Conservation (phyloP, 2,113 vertebrate genomes). For the Charadrius vociferus region DNA sequence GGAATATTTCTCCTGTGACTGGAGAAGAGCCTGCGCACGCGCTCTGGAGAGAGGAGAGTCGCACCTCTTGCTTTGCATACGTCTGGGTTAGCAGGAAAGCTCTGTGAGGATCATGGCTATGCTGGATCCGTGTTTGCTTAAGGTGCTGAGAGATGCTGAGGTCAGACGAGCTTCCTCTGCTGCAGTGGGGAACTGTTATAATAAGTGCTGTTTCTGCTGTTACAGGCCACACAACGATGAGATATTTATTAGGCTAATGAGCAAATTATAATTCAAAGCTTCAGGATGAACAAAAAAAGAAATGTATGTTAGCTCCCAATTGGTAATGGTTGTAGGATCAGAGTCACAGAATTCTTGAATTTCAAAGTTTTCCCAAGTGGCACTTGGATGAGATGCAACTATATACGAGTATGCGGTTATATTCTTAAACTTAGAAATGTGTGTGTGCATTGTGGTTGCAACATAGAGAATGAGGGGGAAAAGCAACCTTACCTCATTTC, state of each 20-base stretch:
- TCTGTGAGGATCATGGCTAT: not conserved
- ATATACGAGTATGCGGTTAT: not conserved
- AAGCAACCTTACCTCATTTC: slow-evolving; percentile 31
- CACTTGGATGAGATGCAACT: not conserved
- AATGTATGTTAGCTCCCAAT: slow-evolving; percentile 62
- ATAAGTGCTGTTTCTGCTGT: slow-evolving; percentile 36
- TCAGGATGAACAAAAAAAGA: slow-evolving; percentile 47
- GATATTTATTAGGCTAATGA: slow-evolving; percentile 66
- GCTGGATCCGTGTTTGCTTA: not conserved
- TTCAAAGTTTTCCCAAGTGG: slow-evolving; percentile 49
- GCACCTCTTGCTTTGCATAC: not conserved
- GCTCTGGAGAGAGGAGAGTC: not conserved
- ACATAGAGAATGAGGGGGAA: not conserved
- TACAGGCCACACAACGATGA: slow-evolving; percentile 30
- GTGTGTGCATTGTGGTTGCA: not conserved
- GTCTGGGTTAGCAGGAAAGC: not conserved
- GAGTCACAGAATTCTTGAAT: slow-evolving; percentile 30
- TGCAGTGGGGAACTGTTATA: slow-evolving; percentile 4
- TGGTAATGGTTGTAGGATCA: slow-evolving; percentile 44
- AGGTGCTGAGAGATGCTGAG: slow-evolving; percentile 48
- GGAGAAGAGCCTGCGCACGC: not conserved
- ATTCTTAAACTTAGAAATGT: not conserved
- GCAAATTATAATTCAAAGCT: slow-evolving; percentile 64
- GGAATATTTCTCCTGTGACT: slow-evolving; percentile 11
- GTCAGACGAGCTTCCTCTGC: slow-evolving; percentile 4